Evolutionary conservation across 2,113 vertebrate genomes (phyloP).

Genomic region (Eonycteris spelaea): DNA sequence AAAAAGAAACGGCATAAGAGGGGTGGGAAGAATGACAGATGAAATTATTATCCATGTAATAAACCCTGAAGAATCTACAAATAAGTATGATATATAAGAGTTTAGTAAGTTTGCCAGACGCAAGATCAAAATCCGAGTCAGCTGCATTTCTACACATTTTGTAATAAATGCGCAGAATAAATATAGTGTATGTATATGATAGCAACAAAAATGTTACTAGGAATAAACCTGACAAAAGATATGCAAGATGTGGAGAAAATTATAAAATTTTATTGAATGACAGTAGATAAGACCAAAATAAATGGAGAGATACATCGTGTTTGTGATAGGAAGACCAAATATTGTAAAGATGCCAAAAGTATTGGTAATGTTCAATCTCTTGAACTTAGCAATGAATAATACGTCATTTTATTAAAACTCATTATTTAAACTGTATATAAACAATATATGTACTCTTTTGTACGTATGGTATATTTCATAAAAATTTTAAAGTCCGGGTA

Average conservation of each 20-base stretch:
- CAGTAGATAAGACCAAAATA: slow-evolving; percentile 2
- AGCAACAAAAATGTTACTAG: neutral
- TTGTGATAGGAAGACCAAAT: neutral
- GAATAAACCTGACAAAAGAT: slow-evolving; percentile 13
- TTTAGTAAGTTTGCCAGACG: neutral
- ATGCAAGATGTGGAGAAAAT: neutral
- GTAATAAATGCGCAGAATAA: neutral
- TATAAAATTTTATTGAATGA: neutral
- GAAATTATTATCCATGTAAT: neutral
- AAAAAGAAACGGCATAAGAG: neutral
- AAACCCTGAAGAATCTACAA: neutral
- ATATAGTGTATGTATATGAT: neutral
- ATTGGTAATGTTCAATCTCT: neutral
- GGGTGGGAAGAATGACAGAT: neutral
- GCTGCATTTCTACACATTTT: neutral
- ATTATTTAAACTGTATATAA: neutral
- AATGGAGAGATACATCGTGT: neutral
- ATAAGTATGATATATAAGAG: neutral
- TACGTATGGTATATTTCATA: neutral
- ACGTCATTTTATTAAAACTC: neutral
- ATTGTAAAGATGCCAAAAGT: neutral
- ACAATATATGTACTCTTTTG: neutral
- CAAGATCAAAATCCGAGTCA: neutral
- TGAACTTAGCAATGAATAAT: neutral
- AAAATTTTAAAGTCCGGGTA: neutral